phyloP scores from a whole-genome alignment of 2,888 invertebrate species.

The Trissolcus japonicus region DNA sequence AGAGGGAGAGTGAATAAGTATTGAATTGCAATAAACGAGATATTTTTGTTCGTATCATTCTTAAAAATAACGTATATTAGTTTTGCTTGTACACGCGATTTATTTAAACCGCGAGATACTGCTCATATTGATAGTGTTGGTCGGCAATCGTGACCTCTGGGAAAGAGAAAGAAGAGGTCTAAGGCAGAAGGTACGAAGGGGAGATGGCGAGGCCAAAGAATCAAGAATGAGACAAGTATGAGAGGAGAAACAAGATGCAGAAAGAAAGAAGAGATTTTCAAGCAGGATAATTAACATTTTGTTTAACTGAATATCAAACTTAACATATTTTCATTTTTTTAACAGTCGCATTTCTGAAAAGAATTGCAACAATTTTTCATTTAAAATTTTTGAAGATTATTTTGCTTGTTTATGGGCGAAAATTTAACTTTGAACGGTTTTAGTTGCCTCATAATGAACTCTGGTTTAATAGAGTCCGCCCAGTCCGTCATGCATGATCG shows the following conservation, averaged over 20 bases:
- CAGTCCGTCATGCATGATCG: neutral
- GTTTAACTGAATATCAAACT: too few species aligned
- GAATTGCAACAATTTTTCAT: neutral
- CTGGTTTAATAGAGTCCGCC: neutral
- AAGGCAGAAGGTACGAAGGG: slow-evolving; percentile 18
- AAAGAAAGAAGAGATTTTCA: slow-evolving; percentile 9
- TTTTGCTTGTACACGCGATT: neutral
- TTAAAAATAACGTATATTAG: neutral
- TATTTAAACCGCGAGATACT: slow-evolving; percentile 1
- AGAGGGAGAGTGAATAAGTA: too few species aligned
- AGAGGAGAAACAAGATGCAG: slow-evolving; percentile 5
- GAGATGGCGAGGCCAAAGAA: slow-evolving; percentile 22
- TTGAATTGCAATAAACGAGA: too few species aligned
- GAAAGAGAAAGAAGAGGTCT: slow-evolving; percentile 31
- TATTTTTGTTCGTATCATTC: too few species aligned
- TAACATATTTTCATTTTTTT: neutral
- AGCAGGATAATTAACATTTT: neutral
- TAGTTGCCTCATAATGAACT: slow-evolving; percentile 6
- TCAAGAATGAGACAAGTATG: slow-evolving; percentile 22
- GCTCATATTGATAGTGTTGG: slow-evolving; percentile 34
- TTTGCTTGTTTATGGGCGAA: slow-evolving; percentile 1
- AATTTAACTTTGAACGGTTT: slow-evolving; percentile 13
- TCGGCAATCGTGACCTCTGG: slow-evolving; percentile 46
- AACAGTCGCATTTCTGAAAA: neutral
- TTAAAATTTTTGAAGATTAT: neutral